Conservation (phyloP, 2,888 invertebrate genomes). For the Phlogophora meticulosa region DNA sequence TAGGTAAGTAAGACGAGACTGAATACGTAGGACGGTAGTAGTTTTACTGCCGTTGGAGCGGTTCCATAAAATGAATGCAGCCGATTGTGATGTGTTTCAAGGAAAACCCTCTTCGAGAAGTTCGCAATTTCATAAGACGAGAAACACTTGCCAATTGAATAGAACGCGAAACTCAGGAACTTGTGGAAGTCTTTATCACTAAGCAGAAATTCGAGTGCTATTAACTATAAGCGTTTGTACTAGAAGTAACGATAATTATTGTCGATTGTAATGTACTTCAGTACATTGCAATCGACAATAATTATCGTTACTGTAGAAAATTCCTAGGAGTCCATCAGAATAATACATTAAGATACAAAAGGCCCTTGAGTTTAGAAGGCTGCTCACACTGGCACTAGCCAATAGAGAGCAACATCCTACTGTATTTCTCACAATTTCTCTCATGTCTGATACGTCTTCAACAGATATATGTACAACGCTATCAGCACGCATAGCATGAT, state of each 20-base stretch:
- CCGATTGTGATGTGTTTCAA: background rate
- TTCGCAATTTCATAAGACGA: background rate
- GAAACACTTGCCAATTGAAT: background rate
- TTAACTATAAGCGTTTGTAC: slow-evolving; percentile 33
- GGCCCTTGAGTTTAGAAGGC: background rate
- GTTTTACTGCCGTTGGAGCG: too few relatives aligned
- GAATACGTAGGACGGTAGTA: too few relatives aligned
- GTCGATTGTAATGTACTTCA: too few relatives aligned
- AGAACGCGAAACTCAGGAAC: background rate
- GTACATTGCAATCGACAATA: slow-evolving; percentile 25
- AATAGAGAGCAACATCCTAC: background rate
- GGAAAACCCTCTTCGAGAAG: background rate
- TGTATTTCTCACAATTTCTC: too few relatives aligned
- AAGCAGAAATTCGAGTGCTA: slow-evolving; percentile 27
- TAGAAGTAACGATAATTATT: slow-evolving; percentile 31
- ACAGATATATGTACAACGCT: too few relatives aligned
- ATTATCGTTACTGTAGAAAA: background rate
- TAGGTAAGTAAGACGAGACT: too few relatives aligned
- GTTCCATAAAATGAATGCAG: background rate
- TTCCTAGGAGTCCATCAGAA: background rate
- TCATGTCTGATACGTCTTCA: background rate
- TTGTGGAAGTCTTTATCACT: slow-evolving; percentile 17
- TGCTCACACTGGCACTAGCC: background rate
- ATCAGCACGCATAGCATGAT: too few relatives aligned
- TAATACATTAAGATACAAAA: background rate